Evolutionary conservation across 2,888 invertebrate species (phyloP), one percentile per base, ranked within the genome.

Genomic region (Papilio gigon): DNA sequence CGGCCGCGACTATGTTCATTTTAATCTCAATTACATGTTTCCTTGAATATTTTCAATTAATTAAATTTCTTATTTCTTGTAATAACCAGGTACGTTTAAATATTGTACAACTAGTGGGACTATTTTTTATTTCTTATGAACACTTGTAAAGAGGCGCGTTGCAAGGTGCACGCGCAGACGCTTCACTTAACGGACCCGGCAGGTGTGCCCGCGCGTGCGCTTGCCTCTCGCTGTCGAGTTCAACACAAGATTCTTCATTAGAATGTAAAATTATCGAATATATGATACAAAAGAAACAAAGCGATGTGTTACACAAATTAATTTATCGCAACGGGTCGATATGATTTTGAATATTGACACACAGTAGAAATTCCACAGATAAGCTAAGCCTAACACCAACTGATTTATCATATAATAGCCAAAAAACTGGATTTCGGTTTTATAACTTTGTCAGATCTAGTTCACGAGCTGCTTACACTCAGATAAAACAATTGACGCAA

Each of bases 1-100:
- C 53, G 27, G 53, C 27, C 53, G 53, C 27, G 53, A 27, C 53
- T 53, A 22, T 47, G 14, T 53, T 53, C 27, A 47, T 12, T 47
- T 22, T 3, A 47, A 1, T 11, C 22, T 22, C 3, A 3, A n/a
- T 22, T 22, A 5, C 33, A 33, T 20, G 4, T 44, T 22, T 47
- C 11, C 8, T 22, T 47, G 22, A 22, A 47, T 22, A 22, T 2
- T 22, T 11, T 35, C 33, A 11, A 35, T 35, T 35, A 1, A 17
- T n/a, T n/a, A n/a, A 5, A n/a, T n/a, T 40, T 9, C 12, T 40
- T n/a, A 4, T 40, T 40, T 40, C n/a, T 40, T 14, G 4, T 40
- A 40, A n/a, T 40, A 40, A n/a, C 5, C n/a, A n/a, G n/a, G n/a
- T 40, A 40, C n/a, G 37, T 40, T n/a, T 40, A 40, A 17, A 40